Evolutionary conservation across 2,888 invertebrate genomes (phyloP).

Genomic region (Leuctra nigra): DNA sequence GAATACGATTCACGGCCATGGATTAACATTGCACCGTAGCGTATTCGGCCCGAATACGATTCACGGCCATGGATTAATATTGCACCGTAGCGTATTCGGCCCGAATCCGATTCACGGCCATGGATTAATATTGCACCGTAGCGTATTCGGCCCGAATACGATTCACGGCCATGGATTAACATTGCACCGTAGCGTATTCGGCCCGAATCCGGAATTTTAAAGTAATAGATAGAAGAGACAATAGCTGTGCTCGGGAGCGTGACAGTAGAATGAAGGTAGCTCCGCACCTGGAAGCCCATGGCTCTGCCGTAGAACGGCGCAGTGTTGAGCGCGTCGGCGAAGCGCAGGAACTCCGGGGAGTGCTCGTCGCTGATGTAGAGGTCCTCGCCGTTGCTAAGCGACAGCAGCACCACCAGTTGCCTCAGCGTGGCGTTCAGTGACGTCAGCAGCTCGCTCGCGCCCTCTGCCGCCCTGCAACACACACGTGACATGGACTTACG

Average conservation of each 20-base stretch:
- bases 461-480: slow-evolving; percentile 71
- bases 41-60: no score
- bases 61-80: no score
- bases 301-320: slow-evolving; percentile 5
- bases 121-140: no score
- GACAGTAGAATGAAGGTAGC: not conserved
- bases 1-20: no score
- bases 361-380: slow-evolving; percentile 68
- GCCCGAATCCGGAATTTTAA: no score
- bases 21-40: no score
- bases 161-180: no score
- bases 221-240: not conserved
- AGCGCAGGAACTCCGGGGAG: slow-evolving; percentile 65
- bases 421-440: slow-evolving; percentile 72
- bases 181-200: no score
- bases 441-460: slow-evolving; percentile 69
- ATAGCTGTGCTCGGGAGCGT: not conserved
- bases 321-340: slow-evolving; percentile 48
- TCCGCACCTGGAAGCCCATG: slow-evolving; percentile 42
- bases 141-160: no score
- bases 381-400: slow-evolving; percentile 62
- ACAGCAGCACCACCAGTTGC: slow-evolving; percentile 64
- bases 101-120: no score
- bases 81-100: no score
- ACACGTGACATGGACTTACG: no score